Evolutionary conservation across 2,888 invertebrate genomes (phyloP).

Genomic region (Cyrtodaria siliqua): DNA sequence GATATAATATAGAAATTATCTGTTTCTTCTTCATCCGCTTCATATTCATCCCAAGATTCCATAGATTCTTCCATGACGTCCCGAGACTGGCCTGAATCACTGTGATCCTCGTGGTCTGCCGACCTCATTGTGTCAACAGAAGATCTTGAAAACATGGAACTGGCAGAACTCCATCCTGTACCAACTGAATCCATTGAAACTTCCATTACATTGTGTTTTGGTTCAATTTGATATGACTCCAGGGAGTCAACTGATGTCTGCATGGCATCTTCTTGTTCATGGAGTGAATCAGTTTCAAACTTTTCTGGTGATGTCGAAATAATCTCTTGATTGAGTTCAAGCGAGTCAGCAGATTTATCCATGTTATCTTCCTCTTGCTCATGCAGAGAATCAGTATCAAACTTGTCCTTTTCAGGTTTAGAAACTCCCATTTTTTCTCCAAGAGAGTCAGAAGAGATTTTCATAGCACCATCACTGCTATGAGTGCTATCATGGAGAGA

Average conservation of each 20-base stretch:
- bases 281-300: slow-evolving; percentile 55
- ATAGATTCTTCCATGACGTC: slow-evolving; percentile 84
- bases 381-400: slow-evolving; percentile 73
- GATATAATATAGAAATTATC: slow-evolving; percentile 63
- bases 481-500: slow-evolving; percentile 75
- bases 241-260: slow-evolving; percentile 81
- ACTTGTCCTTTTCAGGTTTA: slow-evolving; percentile 64
- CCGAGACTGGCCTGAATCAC: slow-evolving; percentile 72
- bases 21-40: slow-evolving; percentile 54
- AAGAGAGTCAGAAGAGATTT: slow-evolving; percentile 80
- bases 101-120: slow-evolving; percentile 72
- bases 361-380: slow-evolving; percentile 64
- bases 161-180: slow-evolving; percentile 77
- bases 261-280: slow-evolving; percentile 70
- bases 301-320: slow-evolving; percentile 36
- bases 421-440: slow-evolving; percentile 55
- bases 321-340: slow-evolving; percentile 60
- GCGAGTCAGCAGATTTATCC: slow-evolving; percentile 76
- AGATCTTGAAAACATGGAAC: slow-evolving; percentile 78
- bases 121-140: slow-evolving; percentile 78
- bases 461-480: slow-evolving; percentile 78
- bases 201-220: slow-evolving; percentile 69
- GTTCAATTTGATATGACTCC: slow-evolving; percentile 69
- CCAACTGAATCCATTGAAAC: slow-evolving; percentile 68
- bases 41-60: slow-evolving; percentile 79